Evolutionary conservation across 35 echinoderm and acorn worm genomes (phyloP).

Genomic region (Lytechinus pictus): DNA sequence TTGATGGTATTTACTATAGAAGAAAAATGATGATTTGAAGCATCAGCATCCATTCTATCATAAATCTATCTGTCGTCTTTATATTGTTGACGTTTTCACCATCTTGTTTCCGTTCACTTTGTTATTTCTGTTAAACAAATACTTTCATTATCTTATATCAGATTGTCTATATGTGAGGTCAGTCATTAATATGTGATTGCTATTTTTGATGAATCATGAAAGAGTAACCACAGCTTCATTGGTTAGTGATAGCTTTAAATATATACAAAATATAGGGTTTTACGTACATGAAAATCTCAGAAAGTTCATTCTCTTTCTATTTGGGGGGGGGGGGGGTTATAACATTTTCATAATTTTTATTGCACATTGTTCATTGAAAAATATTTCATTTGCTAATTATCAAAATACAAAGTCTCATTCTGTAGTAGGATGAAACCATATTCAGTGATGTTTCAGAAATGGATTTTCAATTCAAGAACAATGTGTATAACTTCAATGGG

Average conservation of each 20-base stretch:
- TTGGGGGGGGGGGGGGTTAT: too few relatives aligned
- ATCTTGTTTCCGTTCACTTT: background rate
- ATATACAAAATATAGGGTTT: too few relatives aligned
- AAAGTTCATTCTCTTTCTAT: too few relatives aligned
- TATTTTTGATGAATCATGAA: background rate
- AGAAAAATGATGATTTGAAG: background rate
- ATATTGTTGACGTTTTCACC: background rate
- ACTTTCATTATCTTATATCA: background rate
- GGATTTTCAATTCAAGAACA: too few relatives aligned
- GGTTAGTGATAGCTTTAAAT: background rate
- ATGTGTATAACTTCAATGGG: too few relatives aligned
- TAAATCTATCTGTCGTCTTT: background rate
- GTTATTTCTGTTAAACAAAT: background rate
- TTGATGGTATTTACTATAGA: background rate
- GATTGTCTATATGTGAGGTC: background rate
- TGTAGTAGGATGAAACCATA: too few relatives aligned
- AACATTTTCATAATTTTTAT: too few relatives aligned
- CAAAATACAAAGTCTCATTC: too few relatives aligned
- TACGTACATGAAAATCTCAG: too few relatives aligned
- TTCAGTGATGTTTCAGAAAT: too few relatives aligned
- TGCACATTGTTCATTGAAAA: too few relatives aligned
- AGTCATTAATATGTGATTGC: background rate
- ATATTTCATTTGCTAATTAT: too few relatives aligned
- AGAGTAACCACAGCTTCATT: background rate
- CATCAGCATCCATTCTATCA: background rate